Conservation (phyloP, 2,888 invertebrate genomes). For the Metacarcinus magister region DNA sequence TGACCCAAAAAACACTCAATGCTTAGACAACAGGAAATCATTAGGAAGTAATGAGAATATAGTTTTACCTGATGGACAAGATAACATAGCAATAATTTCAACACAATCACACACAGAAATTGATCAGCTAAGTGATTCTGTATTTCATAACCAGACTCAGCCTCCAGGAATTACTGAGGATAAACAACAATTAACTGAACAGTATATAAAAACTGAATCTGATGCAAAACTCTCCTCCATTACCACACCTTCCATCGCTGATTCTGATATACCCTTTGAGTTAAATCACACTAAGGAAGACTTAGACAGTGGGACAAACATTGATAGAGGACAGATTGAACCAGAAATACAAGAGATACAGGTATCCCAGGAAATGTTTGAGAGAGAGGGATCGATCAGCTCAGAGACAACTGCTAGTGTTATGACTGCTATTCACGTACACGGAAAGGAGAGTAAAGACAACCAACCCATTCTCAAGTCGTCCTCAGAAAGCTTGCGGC, state of each 20-base stretch:
- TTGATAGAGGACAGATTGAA: neutral
- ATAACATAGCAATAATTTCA: neutral
- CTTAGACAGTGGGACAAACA: neutral
- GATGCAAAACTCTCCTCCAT: neutral
- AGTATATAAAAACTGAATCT: neutral
- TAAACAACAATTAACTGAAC: neutral
- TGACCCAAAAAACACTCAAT: neutral
- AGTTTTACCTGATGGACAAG: neutral
- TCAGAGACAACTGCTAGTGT: conserved; percentile 79
- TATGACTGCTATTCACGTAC: conserved; percentile 76
- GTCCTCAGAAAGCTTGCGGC: conserved; percentile 86
- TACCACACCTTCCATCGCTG: neutral
- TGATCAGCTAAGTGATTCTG: neutral
- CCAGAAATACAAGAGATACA: conserved; percentile 27
- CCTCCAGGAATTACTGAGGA: neutral
- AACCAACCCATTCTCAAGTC: conserved; percentile 71
- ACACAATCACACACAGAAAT: neutral
- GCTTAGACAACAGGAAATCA: too few relatives aligned
- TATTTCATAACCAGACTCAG: neutral
- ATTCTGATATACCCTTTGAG: neutral
- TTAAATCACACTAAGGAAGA: neutral
- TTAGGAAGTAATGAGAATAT: neutral
- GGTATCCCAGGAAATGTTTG: conserved; percentile 57
- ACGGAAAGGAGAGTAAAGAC: conserved; percentile 2
- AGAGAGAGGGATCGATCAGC: conserved; percentile 80